Conservation (phyloP, 2,113 vertebrate species). For the Phyllostomus hastatus region DNA sequence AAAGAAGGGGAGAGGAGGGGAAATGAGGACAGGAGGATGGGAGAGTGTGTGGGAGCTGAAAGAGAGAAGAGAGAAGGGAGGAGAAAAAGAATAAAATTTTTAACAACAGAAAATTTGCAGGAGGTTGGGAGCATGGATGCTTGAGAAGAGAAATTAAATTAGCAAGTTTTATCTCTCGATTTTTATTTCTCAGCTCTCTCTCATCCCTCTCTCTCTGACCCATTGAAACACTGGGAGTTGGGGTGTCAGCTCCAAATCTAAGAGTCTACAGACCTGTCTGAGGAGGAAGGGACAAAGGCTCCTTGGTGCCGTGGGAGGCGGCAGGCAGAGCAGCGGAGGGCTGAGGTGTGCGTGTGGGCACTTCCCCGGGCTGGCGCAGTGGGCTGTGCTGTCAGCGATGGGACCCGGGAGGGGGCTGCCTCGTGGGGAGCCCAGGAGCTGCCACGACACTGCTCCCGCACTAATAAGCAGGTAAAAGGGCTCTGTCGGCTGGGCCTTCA, state of each 20-base stretch:
- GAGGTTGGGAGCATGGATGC: background rate
- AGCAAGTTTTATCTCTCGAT: slow-evolving; percentile 33
- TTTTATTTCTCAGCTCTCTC: slow-evolving; percentile 46
- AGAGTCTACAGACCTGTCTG: background rate
- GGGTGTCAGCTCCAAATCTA: background rate
- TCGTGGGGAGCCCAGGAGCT: slow-evolving; percentile 22
- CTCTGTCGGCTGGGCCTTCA: background rate
- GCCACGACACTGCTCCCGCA: background rate
- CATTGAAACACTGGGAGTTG: background rate
- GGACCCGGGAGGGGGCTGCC: slow-evolving; percentile 69
- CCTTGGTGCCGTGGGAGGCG: background rate
- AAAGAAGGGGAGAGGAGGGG: slow-evolving; percentile 65
- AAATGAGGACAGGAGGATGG: slow-evolving; percentile 83
- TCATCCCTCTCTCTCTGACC: background rate
- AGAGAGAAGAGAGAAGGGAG: slow-evolving; percentile 73
- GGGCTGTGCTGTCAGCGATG: slow-evolving; percentile 71
- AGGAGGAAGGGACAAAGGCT: background rate
- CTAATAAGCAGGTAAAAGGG: background rate
- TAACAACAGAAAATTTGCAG: background rate
- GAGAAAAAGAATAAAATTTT: slow-evolving; percentile 69
- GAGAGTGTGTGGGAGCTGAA: slow-evolving; percentile 77
- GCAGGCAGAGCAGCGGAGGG: background rate
- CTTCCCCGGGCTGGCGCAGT: slow-evolving; percentile 73
- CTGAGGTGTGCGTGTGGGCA: background rate
- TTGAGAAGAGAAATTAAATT: background rate